Evolutionary conservation across 92 coral and sea anemone genomes (phyloP).

Genomic region (Actinernus sp.): DNA sequence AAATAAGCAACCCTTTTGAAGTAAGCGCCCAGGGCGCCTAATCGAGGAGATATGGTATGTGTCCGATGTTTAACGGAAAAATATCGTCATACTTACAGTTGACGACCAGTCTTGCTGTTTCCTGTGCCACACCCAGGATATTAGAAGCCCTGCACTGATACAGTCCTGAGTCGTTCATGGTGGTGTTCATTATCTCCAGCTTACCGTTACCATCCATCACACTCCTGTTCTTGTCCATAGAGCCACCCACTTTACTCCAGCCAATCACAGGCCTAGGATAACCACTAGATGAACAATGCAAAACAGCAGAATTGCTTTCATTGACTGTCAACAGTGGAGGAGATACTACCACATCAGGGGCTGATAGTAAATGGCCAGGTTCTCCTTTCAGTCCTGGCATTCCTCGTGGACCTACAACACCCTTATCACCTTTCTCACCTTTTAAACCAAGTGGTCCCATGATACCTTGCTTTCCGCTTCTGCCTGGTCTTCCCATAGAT

Average conservation of each 20-base stretch:
- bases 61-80: too few species aligned
- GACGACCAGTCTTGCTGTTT: neutral
- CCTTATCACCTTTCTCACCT: too few species aligned
- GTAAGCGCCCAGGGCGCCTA: too few species aligned
- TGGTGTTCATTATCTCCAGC: neutral
- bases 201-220: neutral
- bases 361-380: too few species aligned
- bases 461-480: conserved; percentile 9
- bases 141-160: conserved; percentile 16
- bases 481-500: conserved; percentile 12
- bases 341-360: conserved; percentile 4
- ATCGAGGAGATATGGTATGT: too few species aligned
- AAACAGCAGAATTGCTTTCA: conserved; percentile 21
- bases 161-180: conserved; percentile 4
- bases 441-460: too few species aligned
- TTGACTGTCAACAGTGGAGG: conserved; percentile 17
- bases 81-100: neutral
- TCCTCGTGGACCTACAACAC: too few species aligned
- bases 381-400: too few species aligned
- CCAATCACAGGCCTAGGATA: conserved; percentile 3
- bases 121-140: conserved; percentile 1
- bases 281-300: conserved; percentile 22
- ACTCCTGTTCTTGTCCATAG: neutral
- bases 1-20: too few species aligned
- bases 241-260: conserved; percentile 4